These are phyloP conservation scores for Triplophysa tibetana DNA, from an alignment of 2,113 vertebrate genomes.

Conservation along the genomic window DNA sequence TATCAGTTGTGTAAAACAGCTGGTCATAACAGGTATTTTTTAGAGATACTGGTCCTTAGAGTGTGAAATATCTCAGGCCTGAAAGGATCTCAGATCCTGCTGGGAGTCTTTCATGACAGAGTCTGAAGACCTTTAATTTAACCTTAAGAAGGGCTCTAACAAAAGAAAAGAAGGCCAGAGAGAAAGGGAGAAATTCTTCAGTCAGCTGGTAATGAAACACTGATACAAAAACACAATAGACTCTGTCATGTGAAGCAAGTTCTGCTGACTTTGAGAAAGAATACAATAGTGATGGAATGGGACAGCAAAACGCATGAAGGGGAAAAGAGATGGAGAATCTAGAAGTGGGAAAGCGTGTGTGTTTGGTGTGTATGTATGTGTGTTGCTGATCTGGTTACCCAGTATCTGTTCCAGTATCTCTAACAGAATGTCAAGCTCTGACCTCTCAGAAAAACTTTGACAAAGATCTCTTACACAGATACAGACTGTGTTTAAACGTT, in stretches of 20 bases:
- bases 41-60: neutral
- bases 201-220: conserved; percentile 19
- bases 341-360: neutral
- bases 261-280: neutral
- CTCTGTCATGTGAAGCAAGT: neutral
- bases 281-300: neutral
- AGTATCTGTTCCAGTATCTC: conserved; percentile 15
- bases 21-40: neutral
- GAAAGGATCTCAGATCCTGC: neutral
- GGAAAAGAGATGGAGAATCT: neutral
- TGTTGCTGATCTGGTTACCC: conserved; percentile 16
- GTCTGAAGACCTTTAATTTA: neutral
- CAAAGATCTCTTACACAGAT: conserved; percentile 11
- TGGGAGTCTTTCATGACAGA: neutral
- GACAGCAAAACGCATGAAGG: neutral
- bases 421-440: conserved; percentile 30
- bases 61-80: neutral
- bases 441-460: conserved; percentile 13
- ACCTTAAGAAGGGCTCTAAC: neutral
- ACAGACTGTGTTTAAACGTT: neutral
- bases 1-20: neutral
- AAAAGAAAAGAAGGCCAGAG: neutral
- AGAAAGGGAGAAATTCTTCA: no score
- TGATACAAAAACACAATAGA: neutral
- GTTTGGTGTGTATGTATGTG: neutral